A percentile compares a stretch with the other conserved stretches of the same genome.
These are phyloP conservation scores for Caenorhabditis auriculariae DNA, from an alignment of 2,888 invertebrate genomes.

Conservation along the genomic window DNA sequence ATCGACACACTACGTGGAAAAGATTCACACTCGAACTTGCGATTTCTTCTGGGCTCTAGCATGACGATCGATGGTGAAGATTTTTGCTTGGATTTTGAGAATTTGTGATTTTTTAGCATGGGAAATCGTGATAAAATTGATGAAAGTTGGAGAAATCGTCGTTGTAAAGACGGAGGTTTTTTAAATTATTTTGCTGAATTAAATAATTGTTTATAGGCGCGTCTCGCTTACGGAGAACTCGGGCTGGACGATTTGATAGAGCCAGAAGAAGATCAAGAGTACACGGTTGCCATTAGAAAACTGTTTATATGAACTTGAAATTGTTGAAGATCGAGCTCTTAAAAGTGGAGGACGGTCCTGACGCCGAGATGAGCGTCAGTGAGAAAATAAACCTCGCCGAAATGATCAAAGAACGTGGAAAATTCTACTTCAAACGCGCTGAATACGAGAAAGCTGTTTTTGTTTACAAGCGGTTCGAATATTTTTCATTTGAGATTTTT, in stretches of 20 bases:
- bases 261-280: slow-evolving; percentile 21
- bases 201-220: too few relatives aligned
- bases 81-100: too few relatives aligned
- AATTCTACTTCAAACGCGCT: slow-evolving; percentile 18
- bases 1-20: slow-evolving; percentile 12
- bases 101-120: slow-evolving; percentile 24
- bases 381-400: slow-evolving; percentile 18
- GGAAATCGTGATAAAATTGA: slow-evolving; percentile 31
- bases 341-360: slow-evolving; percentile 12
- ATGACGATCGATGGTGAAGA: slow-evolving; percentile 41
- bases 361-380: slow-evolving; percentile 11
- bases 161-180: slow-evolving; percentile 11
- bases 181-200: too few relatives aligned
- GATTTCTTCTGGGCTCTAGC: slow-evolving; percentile 22
- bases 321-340: slow-evolving; percentile 24
- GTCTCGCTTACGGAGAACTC: slow-evolving; percentile 25
- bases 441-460: slow-evolving; percentile 40
- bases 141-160: slow-evolving; percentile 26
- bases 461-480: slow-evolving; percentile 26
- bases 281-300: slow-evolving; percentile 13
- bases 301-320: neutral
- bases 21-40: slow-evolving; percentile 14
- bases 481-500: neutral
- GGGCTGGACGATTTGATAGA: slow-evolving; percentile 14
- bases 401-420: slow-evolving; percentile 29